Base-by-base conservation (phyloP, 2,888 invertebrate species). In the Acleris sparsana region DNA sequence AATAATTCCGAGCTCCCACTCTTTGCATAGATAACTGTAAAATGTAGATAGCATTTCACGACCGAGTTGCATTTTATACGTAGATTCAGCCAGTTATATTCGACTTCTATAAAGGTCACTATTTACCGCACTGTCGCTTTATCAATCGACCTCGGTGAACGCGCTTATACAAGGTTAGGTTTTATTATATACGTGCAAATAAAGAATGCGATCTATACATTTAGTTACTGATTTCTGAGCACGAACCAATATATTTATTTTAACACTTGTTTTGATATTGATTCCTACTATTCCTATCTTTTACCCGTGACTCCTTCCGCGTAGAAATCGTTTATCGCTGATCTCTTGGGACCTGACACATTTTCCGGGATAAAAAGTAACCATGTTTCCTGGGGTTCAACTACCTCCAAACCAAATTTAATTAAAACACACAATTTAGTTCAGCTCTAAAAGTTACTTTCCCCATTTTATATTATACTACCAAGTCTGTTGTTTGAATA, bases 61-160 rank as follows among this genome's bases (percentile, higher is more conserved):
- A 49, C 51, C 43, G 25, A 63, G 39, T 53, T 53, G 33, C 57
- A 63, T 53, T 64, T 46, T 33, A 53, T 33, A 46, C 39, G 62
- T 52, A 43, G 22, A 60, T 52, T 52, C 60, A 33, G 43, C 22
- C 51, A 44, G 51, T 55, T 29, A 46, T 33, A 17, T 18, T 61
- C 53, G 61, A 53, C 62, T 62, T 60, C 55, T 56, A 61, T 55
- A 65, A 65, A 65, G 65, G 65, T 65, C 65, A 61, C 33, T 18
- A 61, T 65, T 65, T 56, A 65, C 60, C 55, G 62, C 53, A 62
- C 55, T 51, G 65, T 56, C 58, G 58, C 64, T 65, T 60, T 65
- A 65, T 65, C 65, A 60, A 56, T 25, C 65, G 65, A 65, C 65
- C 65, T 60, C 65, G 60, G 65, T 65, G 60, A 65, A 65, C 65